Evolutionary conservation across 1,140 invertebrate genomes (phyloP), one percentile per base, ranked within the genome.

Genomic region (Magallana angulata): DNA sequence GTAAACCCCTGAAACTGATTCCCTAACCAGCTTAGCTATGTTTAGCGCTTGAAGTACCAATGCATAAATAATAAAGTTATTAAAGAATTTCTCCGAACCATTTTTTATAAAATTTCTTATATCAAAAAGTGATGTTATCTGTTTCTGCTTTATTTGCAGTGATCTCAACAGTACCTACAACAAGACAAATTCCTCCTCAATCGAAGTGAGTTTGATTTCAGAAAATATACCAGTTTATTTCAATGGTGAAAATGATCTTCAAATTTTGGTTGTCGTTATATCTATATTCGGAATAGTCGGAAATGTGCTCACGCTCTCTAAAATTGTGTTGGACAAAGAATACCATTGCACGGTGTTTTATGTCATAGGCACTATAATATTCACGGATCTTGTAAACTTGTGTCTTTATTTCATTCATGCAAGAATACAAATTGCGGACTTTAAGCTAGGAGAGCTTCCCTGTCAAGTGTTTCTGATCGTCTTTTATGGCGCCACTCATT

Each of bases 301-400:
- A 36, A 76, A 76, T 76, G 18, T 76, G 36, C 68, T 76, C 68
- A 76, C 68, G 12, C 24, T 76, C 14, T 18, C 36, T 18, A 76
- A 76, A 30, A 76, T 76, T 11, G 24, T 24, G 24, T 76, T 18
- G 7, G 8, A 76, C 68, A 76, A 76, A 36, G 9, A 8, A 30
- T 76, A 30, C 24, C 68, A 76, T 30, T 7, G 68, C 12, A 76
- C 68, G 12, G 68, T 76, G 9, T 76, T 76, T 76, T 12, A 12
- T 76, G 68, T 76, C 24, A 76, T 76, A 0, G 24, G 68, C 5
- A 76, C 68, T 1, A 76, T 76, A 48, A 76, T 76, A 48, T 76
- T 76, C 24, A 76, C 68, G 24, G 68, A 76, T 76, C 8, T 76
- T 11, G 68, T 76, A 24, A 76, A 76, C 36, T 30, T 76, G 24